These are phyloP conservation scores for Hyposoter dolosus DNA, from an alignment of 2,888 invertebrate genomes.

Conservation along the genomic window DNA sequence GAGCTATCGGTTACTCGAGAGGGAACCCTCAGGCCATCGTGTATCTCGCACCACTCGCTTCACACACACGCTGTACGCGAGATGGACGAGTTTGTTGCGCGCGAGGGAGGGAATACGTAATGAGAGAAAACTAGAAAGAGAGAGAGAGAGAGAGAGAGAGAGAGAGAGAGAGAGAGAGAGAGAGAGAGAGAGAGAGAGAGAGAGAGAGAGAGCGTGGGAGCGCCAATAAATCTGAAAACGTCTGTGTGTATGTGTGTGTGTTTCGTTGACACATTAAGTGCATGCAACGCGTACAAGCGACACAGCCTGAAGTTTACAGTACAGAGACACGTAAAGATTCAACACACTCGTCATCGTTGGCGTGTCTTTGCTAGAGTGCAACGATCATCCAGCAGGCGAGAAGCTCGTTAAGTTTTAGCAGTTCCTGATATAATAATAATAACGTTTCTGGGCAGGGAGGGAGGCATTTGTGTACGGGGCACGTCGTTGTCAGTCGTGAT, in stretches of 20 bases:
- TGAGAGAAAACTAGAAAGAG: background rate
- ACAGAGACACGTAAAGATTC: slow-evolving; percentile 17
- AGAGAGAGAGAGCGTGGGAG: slow-evolving; percentile 42
- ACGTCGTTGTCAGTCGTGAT: slow-evolving; percentile 48
- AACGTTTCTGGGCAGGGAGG: slow-evolving; percentile 8
- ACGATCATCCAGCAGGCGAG: slow-evolving; percentile 65
- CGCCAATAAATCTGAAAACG: slow-evolving; percentile 3
- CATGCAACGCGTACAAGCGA: slow-evolving; percentile 24
- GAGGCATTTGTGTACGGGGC: background rate
- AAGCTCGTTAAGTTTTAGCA: slow-evolving; percentile 62
- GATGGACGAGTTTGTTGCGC: slow-evolving; percentile 59
- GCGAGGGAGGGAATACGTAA: background rate
- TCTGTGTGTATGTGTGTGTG: slow-evolving; percentile 25
- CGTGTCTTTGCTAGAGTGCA: slow-evolving; percentile 61
- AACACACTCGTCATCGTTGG: slow-evolving; percentile 60
- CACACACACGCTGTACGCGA: slow-evolving; percentile 39
- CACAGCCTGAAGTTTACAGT: slow-evolving; percentile 8
- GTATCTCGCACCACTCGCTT: slow-evolving; percentile 45
- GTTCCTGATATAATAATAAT: slow-evolving; percentile 28
- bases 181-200: background rate
- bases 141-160: no score
- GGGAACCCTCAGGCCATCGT: slow-evolving; percentile 65
- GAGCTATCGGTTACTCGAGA: slow-evolving; percentile 66
- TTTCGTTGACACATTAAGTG: slow-evolving; percentile 64
- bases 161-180: no score